Evolutionary conservation across 2,797 vertebrate species (phyloP).

Genomic region (Acanthurus tractus): DNA sequence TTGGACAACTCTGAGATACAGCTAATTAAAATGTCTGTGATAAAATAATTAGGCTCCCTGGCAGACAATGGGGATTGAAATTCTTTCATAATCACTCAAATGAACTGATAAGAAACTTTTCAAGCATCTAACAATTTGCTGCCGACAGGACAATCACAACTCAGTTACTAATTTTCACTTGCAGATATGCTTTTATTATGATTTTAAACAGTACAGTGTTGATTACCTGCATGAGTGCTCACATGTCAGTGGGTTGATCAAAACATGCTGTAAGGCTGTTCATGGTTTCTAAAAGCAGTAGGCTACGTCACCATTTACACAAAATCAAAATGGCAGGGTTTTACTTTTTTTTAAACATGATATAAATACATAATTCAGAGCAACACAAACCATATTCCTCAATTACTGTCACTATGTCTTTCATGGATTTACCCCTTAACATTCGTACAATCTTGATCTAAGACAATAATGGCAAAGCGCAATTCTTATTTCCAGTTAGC

Average conservation of each 20-base stretch:
- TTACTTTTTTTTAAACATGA: not conserved
- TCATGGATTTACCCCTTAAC: not conserved
- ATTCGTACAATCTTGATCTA: not conserved
- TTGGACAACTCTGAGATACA: slow-evolving; percentile 80
- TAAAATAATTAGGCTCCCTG: slow-evolving; percentile 87
- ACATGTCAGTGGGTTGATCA: slow-evolving; percentile 17
- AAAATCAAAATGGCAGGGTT: not conserved
- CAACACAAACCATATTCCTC: not conserved
- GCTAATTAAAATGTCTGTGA: slow-evolving; percentile 87
- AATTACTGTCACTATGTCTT: not conserved
- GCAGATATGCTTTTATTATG: slow-evolving; percentile 28
- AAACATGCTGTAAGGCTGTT: slow-evolving; percentile 17
- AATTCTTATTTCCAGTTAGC: not conserved
- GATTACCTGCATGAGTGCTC: slow-evolving; percentile 18
- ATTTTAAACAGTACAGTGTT: slow-evolving; percentile 5
- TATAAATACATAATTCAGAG: not conserved
- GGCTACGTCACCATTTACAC: not conserved
- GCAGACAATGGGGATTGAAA: slow-evolving; percentile 80
- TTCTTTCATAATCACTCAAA: slow-evolving; percentile 79
- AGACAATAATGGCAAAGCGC: not conserved
- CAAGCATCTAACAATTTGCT: slow-evolving; percentile 66
- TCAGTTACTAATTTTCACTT: slow-evolving; percentile 48
- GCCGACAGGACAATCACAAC: slow-evolving; percentile 58
- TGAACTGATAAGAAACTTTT: slow-evolving; percentile 83
- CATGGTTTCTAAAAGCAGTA: not conserved